These are phyloP conservation scores for Arctia plantaginis DNA, from an alignment of 2,888 invertebrate species.

Conservation along the genomic window DNA sequence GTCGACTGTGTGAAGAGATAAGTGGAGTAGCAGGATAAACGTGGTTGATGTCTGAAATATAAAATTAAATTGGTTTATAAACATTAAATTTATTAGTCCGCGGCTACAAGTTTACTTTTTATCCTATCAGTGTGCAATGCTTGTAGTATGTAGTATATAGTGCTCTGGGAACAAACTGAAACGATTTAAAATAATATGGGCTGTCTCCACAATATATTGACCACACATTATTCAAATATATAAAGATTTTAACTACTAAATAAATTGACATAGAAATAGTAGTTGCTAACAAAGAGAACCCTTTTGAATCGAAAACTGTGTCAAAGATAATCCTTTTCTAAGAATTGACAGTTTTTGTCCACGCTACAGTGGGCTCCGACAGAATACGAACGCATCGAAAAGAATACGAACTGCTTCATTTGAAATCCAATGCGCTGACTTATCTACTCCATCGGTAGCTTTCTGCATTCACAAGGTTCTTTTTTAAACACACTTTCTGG, in stretches of 20 bases:
- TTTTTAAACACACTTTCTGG: constrained; percentile 22
- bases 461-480: constrained; percentile 46
- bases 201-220: not conserved
- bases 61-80: constrained; percentile 45
- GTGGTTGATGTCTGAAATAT: constrained; percentile 78
- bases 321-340: constrained; percentile 34
- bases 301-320: constrained; percentile 36
- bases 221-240: constrained; percentile 22
- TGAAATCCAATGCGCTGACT: constrained; percentile 42
- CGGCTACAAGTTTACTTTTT: not conserved
- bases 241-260: constrained; percentile 30
- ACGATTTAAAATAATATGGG: not conserved
- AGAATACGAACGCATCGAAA: constrained; percentile 36
- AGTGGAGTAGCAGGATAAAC: constrained; percentile 77
- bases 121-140: not conserved
- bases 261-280: constrained; percentile 28
- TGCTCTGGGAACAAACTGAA: not conserved
- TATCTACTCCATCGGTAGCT: constrained; percentile 34
- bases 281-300: constrained; percentile 33
- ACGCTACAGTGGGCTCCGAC: constrained; percentile 24
- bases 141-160: not conserved
- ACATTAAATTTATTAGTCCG: constrained; percentile 22
- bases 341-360: constrained; percentile 37
- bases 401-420: constrained; percentile 50
- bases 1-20: constrained; percentile 83